These are phyloP conservation scores for Chaetophractus vellerosus DNA, from an alignment of 2,797 vertebrate species.

Conservation along the genomic window DNA sequence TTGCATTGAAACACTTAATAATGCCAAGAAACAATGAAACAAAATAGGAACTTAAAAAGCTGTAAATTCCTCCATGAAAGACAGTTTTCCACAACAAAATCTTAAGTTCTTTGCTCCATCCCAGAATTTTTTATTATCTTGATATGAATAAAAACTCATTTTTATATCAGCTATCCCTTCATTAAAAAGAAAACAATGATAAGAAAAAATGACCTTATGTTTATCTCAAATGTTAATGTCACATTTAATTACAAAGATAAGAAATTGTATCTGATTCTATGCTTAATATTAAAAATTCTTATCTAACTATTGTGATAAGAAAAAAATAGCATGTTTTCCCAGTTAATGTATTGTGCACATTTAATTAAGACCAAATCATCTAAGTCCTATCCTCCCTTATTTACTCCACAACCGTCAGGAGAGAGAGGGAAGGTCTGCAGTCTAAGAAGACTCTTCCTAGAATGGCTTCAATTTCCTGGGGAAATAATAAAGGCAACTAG, in stretches of 20 bases:
- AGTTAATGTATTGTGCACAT: constrained; percentile 15
- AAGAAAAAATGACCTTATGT: constrained; percentile 71
- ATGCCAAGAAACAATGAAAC: constrained; percentile 8
- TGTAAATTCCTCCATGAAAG: neutral
- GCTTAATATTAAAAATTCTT: constrained; percentile 84
- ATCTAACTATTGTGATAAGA: constrained; percentile 78
- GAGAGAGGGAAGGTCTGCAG: neutral
- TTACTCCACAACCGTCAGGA: neutral
- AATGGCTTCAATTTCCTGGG: neutral
- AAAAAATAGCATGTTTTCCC: constrained; percentile 71
- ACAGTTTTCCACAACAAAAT: neutral
- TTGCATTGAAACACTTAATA: neutral
- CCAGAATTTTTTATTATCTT: neutral
- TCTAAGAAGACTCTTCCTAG: neutral
- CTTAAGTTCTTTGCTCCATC: constrained; percentile 16
- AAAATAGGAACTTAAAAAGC: neutral
- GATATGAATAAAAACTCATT: neutral
- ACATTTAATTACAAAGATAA: constrained; percentile 86
- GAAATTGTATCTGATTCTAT: constrained; percentile 78
- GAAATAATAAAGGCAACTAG: constrained; percentile 6
- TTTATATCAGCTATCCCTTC: constrained; percentile 77
- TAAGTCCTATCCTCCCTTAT: neutral
- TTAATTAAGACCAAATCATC: constrained; percentile 73
- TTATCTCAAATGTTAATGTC: constrained; percentile 83
- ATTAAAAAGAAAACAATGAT: constrained; percentile 57